Base-by-base conservation (phyloP, 2,113 vertebrate genomes). In the Tretioscincus oriximinensis region DNA sequence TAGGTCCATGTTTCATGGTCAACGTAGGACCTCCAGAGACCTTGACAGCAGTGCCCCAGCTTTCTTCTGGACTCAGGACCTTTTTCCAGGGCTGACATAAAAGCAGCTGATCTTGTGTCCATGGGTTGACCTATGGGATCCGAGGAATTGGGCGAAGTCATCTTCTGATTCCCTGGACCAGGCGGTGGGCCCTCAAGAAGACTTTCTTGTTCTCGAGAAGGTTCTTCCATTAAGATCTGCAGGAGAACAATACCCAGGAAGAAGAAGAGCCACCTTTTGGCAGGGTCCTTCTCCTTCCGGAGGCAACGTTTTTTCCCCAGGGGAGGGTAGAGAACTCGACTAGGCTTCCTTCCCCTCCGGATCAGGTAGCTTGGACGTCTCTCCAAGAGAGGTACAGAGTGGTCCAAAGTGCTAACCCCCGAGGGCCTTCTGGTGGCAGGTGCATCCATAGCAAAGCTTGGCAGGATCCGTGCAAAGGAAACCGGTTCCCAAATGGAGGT, bases 221-320 rank as follows among this genome's bases (percentile, higher is more conserved):
- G 68, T 7, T 78, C 60, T 66, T 87, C 88, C 16, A n/a, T 54
- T 49, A 70, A 68, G 78, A 89, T 76, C 14, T 89, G 88, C 61
- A 89, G 72, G 2, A 87, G 21, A 1, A 87, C 67, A 4, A 89
- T 12, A 2, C 66, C 35, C 1, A 47, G 9, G 1, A 87, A 73
- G 31, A 89, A 22, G 26, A 85, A 24, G 7, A 89, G 81, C 74
- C 85, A 85, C 28, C 49, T 81, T 69, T 76, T 85, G 70, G 61
- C 20, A 21, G 22, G 45, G 68, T 89, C 83, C 0, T 28, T 22
- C 78, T 84, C 58, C 31, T 75, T 45, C 18, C 69, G 75, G 18
- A 66, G 85, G 2, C 31, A 21, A 45, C 67, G 72, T 63, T 70
- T 83, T 26, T 68, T 81, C 49, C 54, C 45, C 58, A 47, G 66